These are phyloP conservation scores for Bombyx mandarina DNA, from an alignment of 1,140 invertebrate species.

Conservation along the genomic window DNA sequence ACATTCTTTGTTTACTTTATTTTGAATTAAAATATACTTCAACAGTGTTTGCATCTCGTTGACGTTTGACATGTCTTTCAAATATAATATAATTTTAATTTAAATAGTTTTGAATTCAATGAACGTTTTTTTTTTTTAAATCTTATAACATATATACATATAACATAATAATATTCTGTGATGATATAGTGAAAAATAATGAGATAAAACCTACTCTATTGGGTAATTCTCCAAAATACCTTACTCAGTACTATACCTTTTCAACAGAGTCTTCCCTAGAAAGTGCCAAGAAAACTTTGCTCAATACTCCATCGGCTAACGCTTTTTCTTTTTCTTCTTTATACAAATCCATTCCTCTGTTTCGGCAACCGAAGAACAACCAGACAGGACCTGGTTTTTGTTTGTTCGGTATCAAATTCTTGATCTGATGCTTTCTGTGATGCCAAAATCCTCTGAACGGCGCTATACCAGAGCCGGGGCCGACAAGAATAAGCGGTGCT, in stretches of 20 bases:
- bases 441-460: constrained; percentile 96
- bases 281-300: constrained; percentile 85
- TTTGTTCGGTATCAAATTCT: constrained; percentile 15
- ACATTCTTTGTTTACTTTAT: too few relatives aligned
- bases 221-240: background rate
- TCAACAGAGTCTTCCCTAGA: constrained; percentile 84
- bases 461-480: constrained; percentile 94
- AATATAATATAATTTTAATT: too few relatives aligned
- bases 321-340: constrained; percentile 86
- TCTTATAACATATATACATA: background rate
- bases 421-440: constrained; percentile 70
- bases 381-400: constrained; percentile 78
- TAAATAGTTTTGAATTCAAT: too few relatives aligned
- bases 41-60: too few relatives aligned
- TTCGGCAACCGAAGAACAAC: constrained; percentile 93
- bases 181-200: background rate
- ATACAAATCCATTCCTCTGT: constrained; percentile 87
- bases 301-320: constrained; percentile 79
- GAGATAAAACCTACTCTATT: background rate
- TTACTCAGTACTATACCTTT: constrained; percentile 75
- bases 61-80: too few relatives aligned
- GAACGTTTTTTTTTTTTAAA: background rate
- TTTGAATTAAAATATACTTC: too few relatives aligned
- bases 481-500: constrained; percentile 92
- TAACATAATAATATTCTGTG: background rate